phyloP scores from a whole-genome alignment of 2,888 invertebrate genomes.

The Bhutanitis thaidina region DNA sequence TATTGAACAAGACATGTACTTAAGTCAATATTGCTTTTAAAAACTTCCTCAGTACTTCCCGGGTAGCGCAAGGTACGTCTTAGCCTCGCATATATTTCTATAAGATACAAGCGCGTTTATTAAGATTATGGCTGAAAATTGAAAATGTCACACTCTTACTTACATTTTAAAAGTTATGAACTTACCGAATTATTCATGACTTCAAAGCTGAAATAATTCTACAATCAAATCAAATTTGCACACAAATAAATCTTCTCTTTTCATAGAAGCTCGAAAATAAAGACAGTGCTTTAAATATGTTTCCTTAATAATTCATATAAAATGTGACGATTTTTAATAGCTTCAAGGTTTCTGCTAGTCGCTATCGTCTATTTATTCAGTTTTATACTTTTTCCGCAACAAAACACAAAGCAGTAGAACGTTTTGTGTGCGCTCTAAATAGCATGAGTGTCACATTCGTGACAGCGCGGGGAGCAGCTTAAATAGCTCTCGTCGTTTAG shows the following conservation, averaged over 20 bases:
- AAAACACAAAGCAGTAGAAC: neutral
- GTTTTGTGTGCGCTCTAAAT: neutral
- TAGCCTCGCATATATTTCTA: slow-evolving; percentile 85
- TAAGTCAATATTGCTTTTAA: slow-evolving; percentile 83
- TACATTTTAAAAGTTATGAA: neutral
- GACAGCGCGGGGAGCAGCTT: neutral
- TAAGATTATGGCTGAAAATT: slow-evolving; percentile 79
- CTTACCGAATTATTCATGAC: too few relatives aligned
- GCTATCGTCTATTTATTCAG: too few relatives aligned
- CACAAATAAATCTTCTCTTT: too few relatives aligned
- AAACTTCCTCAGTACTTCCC: slow-evolving; percentile 83
- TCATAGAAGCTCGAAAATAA: too few relatives aligned
- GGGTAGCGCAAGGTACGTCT: slow-evolving; percentile 73
- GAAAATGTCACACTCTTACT: neutral
- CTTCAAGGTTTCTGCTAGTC: too few relatives aligned
- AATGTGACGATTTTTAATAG: too few relatives aligned
- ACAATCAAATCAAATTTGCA: too few relatives aligned
- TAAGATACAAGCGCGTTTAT: slow-evolving; percentile 82
- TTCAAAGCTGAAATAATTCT: too few relatives aligned
- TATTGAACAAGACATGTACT: slow-evolving; percentile 32
- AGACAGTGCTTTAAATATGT: too few relatives aligned
- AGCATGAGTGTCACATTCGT: neutral
- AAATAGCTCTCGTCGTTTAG: neutral
- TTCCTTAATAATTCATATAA: too few relatives aligned
- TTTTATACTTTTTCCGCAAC: neutral